phyloP scores from a whole-genome alignment of 2,113 vertebrate species.

The Himantopus leucocephalus region DNA sequence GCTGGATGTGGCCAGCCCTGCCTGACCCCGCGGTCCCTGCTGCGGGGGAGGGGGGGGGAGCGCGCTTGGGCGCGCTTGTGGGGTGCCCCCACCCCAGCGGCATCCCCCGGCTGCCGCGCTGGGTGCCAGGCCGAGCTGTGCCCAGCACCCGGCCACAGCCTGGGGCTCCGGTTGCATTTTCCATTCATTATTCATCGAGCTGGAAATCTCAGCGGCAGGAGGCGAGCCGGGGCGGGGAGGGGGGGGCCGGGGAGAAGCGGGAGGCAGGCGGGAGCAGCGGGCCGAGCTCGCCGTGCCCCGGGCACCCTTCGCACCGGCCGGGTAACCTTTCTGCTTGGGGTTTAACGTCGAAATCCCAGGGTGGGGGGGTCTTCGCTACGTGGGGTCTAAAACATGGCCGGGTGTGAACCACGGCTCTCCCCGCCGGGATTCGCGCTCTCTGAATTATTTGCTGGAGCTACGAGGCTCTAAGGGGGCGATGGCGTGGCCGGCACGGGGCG shows the following conservation, averaged over 20 bases:
- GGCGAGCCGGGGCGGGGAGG: background rate
- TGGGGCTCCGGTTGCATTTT: constrained; percentile 34
- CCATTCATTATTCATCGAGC: constrained; percentile 67
- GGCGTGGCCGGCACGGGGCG: rapidly evolving
- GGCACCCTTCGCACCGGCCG: background rate
- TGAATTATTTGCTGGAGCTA: background rate
- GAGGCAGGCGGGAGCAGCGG: background rate
- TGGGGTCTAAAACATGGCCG: rapidly evolving
- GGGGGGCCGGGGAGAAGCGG: background rate
- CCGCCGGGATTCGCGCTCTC: rapidly evolving
- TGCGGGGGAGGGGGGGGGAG: rapidly evolving
- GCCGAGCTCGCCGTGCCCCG: background rate
- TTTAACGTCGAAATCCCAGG: background rate
- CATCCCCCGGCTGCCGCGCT: background rate
- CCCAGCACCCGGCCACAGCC: constrained; percentile 15
- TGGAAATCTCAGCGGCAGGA: constrained; percentile 48
- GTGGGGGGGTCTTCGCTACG: background rate
- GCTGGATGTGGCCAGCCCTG: background rate
- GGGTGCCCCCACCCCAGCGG: background rate
- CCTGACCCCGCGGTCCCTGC: background rate
- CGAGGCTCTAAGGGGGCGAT: background rate
- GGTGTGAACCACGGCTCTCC: rapidly evolving
- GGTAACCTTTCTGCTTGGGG: background rate
- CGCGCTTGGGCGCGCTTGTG: rapidly evolving
- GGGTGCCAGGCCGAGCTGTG: constrained; percentile 32